Conservation (phyloP, 1,140 invertebrate species). For the Ctenoplectra terminalis region DNA sequence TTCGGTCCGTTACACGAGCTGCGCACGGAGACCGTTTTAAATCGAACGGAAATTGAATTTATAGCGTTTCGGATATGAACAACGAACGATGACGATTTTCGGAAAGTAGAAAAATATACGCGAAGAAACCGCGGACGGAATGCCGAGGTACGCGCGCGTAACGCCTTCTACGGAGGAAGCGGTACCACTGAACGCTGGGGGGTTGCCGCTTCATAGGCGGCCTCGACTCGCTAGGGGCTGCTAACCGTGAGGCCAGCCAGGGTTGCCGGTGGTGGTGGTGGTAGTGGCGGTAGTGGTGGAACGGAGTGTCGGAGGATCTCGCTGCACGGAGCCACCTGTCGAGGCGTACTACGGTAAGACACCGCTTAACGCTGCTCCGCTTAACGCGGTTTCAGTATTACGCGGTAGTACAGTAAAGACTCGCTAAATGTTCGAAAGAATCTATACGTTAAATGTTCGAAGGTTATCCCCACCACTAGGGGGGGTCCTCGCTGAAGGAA, state of each 20-base stretch:
- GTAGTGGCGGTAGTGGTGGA: constrained; percentile 17
- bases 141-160: constrained; percentile 42
- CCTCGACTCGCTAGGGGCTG: constrained; percentile 50
- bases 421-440: too few species aligned
- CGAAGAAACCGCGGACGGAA: constrained; percentile 19
- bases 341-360: too few species aligned
- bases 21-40: too few species aligned
- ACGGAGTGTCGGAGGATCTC: constrained; percentile 38
- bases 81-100: too few species aligned
- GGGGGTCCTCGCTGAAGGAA: too few species aligned
- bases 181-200: constrained; percentile 68
- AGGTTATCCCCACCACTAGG: too few species aligned
- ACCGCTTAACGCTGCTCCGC: too few species aligned
- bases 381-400: too few species aligned
- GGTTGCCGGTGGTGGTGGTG: constrained; percentile 39
- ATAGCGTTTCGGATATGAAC: too few species aligned
- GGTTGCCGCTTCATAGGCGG: constrained; percentile 63
- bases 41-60: too few species aligned
- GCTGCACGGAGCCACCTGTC: constrained; percentile 64
- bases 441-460: too few species aligned
- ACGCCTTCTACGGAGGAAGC: constrained; percentile 69
- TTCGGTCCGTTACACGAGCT: neutral
- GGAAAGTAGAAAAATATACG: constrained; percentile 6
- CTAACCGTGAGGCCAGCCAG: constrained; percentile 39
- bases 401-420: too few species aligned